These are phyloP conservation scores for Theocolax elegans DNA, from an alignment of 1,140 invertebrate genomes.

Conservation along the genomic window DNA sequence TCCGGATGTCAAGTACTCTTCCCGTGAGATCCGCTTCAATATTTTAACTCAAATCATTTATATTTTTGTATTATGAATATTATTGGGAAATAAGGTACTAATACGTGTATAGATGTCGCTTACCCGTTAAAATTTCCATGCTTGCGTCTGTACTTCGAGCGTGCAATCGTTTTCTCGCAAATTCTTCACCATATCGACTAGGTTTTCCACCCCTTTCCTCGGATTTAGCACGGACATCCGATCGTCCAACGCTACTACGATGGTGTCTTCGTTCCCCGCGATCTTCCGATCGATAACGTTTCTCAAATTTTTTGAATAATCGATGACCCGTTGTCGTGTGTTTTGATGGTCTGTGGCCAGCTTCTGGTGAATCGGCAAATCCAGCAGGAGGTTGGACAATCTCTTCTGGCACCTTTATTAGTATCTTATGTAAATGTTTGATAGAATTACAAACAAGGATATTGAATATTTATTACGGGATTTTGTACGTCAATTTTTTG, in stretches of 20 bases:
- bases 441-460: no score
- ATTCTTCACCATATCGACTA: conserved; percentile 71
- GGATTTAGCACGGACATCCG: conserved; percentile 81
- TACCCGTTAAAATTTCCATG: conserved; percentile 77
- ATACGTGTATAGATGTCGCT: no score
- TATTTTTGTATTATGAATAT: no score
- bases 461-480: no score
- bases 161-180: conserved; percentile 72
- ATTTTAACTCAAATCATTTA: no score
- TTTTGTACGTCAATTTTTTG: no score
- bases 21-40: no score
- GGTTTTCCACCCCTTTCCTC: conserved; percentile 75
- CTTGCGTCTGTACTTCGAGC: conserved; percentile 78
- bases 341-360: conserved; percentile 58
- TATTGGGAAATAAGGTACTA: no score
- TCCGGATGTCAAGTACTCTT: no score
- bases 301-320: conserved; percentile 84
- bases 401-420: conserved; percentile 72
- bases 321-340: conserved; percentile 62
- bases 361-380: conserved; percentile 85
- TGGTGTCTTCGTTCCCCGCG: conserved; percentile 73
- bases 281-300: conserved; percentile 85
- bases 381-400: conserved; percentile 88
- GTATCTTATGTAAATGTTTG: no score
- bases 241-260: conserved; percentile 72